These are phyloP conservation scores for Leucopternis melanops DNA, from an alignment of 2,113 vertebrate genomes.

Conservation along the genomic window DNA sequence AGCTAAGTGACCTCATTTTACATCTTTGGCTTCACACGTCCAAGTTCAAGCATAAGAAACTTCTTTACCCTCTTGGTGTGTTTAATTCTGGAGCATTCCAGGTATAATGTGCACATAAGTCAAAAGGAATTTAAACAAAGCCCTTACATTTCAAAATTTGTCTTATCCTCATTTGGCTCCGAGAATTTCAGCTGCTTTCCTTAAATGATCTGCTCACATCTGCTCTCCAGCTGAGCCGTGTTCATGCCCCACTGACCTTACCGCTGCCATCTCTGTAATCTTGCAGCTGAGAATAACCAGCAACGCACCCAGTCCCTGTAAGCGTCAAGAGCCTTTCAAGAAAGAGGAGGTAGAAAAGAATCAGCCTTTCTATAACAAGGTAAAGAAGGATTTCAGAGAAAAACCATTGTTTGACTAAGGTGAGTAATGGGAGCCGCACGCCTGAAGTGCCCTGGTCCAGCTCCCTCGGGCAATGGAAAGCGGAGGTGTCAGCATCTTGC, in stretches of 20 bases:
- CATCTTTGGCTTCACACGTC: not conserved
- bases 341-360: not conserved
- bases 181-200: conserved; percentile 33
- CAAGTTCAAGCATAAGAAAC: conserved; percentile 18
- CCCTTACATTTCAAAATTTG: not conserved
- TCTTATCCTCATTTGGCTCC: conserved; percentile 34
- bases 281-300: conserved; percentile 39
- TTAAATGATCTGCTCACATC: conserved; percentile 51
- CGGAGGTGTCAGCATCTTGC: not conserved
- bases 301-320: not conserved
- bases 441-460: not conserved
- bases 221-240: conserved; percentile 49
- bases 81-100: not conserved
- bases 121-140: conserved; percentile 35
- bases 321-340: not conserved
- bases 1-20: conserved; percentile 39
- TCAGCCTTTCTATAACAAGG: not conserved
- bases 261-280: conserved; percentile 32
- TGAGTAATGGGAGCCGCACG: not conserved
- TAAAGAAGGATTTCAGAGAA: conserved; percentile 19
- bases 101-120: not conserved
- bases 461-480: not conserved
- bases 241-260: conserved; percentile 56
- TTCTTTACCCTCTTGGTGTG: not conserved
- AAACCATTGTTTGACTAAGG: not conserved